Base-by-base conservation (phyloP, 2,113 vertebrate genomes). In the Caretta caretta region DNA sequence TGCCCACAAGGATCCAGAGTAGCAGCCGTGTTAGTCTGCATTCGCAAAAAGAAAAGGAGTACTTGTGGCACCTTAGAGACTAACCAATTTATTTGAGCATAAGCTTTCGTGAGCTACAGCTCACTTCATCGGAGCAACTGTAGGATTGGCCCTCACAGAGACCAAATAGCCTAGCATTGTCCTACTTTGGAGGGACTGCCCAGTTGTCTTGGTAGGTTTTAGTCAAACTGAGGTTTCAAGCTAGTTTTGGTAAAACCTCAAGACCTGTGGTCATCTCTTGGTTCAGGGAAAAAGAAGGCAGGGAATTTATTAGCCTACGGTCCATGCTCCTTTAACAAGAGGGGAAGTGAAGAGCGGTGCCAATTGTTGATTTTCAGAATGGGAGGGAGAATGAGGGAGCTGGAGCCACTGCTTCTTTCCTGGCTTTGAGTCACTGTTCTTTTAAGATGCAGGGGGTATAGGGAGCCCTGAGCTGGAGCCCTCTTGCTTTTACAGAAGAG, bases 1-100 rank as follows among this genome's bases (percentile, higher is more conserved):
- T 72, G 12, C 16, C 3, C 0, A 0, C 19, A 84, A 83, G 42
- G 42, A 42, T 42, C 42, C 42, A 42, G 42, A 42, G 42, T 42
- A 42, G 42, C 42, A 42, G 42, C 42, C 42, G 5, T 42, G 42
- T 42, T 42, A 42, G 42, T 42, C 42, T 42, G 42, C 5, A 42
- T 42, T 42, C 42, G 5, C 42, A 42, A 42, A 42, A 42, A 42
- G 42, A 42, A 42, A 42, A 42, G 42, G 42, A 42, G 42, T 4
- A 42, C 42, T 42, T 42, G 42, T 42, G 42, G 42, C 42, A 42
- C 5, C 42, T 42, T 5, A 42, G 42, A 42, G 42, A 42, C 42
- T 42, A 42, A 42, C 42, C 42, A 42, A 42, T 42, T 42, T 42
- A 42, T 42, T 42, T 42, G 42, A 42, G 42, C 42, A 42, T 42